These are phyloP conservation scores for Cheiracanthium punctorium DNA, from an alignment of 2,888 invertebrate species.

Conservation along the genomic window DNA sequence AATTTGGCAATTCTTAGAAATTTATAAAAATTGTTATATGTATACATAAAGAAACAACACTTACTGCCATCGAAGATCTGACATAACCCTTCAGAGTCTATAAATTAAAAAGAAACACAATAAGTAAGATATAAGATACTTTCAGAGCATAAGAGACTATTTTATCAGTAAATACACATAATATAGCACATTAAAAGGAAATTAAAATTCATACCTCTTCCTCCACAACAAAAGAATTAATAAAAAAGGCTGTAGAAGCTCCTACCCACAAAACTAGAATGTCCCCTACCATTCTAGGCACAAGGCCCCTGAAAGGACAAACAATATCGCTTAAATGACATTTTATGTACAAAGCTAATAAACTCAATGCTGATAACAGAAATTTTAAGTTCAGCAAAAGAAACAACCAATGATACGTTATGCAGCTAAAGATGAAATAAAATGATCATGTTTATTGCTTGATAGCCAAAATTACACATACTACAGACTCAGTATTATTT, in stretches of 20 bases:
- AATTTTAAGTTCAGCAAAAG: no score
- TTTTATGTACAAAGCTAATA: no score
- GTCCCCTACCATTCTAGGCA: slow-evolving; percentile 91
- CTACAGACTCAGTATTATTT: no score
- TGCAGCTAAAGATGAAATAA: neutral
- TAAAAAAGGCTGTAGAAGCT: slow-evolving; percentile 84
- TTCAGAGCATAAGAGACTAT: neutral
- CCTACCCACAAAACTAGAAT: slow-evolving; percentile 86
- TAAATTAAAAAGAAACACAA: slow-evolving; percentile 16
- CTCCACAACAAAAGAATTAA: slow-evolving; percentile 87
- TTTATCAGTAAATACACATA: no score
- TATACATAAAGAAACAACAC: no score
- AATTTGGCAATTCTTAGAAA: no score
- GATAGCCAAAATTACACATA: no score
- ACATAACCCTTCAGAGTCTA: slow-evolving; percentile 54
- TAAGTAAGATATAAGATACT: neutral
- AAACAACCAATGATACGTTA: no score
- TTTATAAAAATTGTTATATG: no score
- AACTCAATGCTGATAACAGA: no score
- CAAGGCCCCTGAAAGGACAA: slow-evolving; percentile 87
- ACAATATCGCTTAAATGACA: neutral
- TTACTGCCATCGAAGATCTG: slow-evolving; percentile 57
- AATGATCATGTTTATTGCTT: no score
- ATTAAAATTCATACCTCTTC: slow-evolving; percentile 76
- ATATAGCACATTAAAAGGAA: no score